Conservation (phyloP, 2,797 vertebrate species). For the Sternarchorhynchus goeldii region DNA sequence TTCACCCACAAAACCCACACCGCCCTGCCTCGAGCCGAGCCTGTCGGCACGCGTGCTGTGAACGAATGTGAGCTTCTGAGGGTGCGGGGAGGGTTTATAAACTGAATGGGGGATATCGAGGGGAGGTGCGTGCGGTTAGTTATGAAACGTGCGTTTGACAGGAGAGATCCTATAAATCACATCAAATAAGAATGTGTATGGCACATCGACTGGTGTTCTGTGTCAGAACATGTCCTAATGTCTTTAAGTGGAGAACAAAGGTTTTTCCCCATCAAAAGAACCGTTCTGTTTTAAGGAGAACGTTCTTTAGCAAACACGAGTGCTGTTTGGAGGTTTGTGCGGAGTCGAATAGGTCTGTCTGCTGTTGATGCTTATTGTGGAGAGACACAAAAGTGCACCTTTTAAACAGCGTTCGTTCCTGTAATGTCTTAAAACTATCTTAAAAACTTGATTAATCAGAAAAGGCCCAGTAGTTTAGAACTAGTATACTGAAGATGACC, state of each 20-base stretch:
- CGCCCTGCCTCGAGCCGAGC: constrained; percentile 22
- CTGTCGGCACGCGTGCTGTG: constrained; percentile 53
- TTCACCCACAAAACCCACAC: constrained; percentile 68
- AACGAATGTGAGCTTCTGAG: constrained; percentile 49
- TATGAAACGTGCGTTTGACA: constrained; percentile 61
- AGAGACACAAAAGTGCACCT: constrained; percentile 57
- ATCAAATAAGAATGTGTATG: constrained; percentile 63
- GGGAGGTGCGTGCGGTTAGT: constrained; percentile 35
- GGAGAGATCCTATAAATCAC: constrained; percentile 67
- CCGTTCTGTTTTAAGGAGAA: constrained; percentile 64
- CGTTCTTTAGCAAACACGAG: constrained; percentile 45
- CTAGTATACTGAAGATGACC: constrained; percentile 36
- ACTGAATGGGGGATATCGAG: constrained; percentile 57
- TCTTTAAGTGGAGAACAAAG: constrained; percentile 60
- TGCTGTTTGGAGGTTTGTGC: constrained; percentile 45
- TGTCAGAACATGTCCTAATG: constrained; percentile 82
- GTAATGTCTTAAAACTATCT: constrained; percentile 74
- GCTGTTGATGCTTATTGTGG: constrained; percentile 52
- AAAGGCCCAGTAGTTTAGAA: constrained; percentile 25
- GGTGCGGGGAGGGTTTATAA: constrained; percentile 66
- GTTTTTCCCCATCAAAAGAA: constrained; percentile 54
- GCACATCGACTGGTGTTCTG: constrained; percentile 76
- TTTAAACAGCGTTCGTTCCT: constrained; percentile 60
- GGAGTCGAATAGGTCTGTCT: constrained; percentile 25
- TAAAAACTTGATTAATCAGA: constrained; percentile 44